These are phyloP conservation scores for Promerops cafer DNA, from an alignment of 2,113 vertebrate genomes.

Conservation along the genomic window DNA sequence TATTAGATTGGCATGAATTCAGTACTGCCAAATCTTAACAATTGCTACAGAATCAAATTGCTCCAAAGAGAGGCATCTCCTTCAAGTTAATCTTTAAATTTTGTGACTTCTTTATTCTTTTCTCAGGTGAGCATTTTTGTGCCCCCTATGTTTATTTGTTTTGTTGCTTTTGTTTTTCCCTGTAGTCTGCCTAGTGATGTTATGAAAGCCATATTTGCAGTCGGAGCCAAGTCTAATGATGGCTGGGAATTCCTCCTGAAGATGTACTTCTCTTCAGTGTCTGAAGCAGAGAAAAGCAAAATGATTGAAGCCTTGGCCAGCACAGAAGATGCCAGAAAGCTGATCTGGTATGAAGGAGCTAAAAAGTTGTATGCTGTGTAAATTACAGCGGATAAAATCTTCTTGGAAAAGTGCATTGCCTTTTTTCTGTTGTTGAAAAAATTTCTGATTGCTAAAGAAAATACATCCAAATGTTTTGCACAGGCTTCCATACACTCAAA, in stretches of 20 bases:
- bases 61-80: not conserved
- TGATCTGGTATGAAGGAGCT: slow-evolving; percentile 76
- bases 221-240: slow-evolving; percentile 77
- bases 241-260: slow-evolving; percentile 77
- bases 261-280: slow-evolving; percentile 62
- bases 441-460: not conserved
- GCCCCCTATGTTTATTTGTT: not conserved
- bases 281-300: slow-evolving; percentile 85
- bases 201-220: slow-evolving; percentile 80
- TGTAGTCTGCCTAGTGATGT: slow-evolving; percentile 85
- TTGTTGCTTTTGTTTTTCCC: not conserved
- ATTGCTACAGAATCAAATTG: not conserved
- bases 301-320: slow-evolving; percentile 85
- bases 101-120: not conserved
- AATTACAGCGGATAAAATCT: not conserved
- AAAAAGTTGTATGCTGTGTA: not conserved
- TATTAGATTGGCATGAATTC: not conserved
- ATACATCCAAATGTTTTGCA: not conserved
- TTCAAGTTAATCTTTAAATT: not conserved
- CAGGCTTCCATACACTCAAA: not conserved
- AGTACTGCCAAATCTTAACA: not conserved
- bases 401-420: not conserved
- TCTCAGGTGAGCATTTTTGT: not conserved
- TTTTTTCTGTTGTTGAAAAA: not conserved
- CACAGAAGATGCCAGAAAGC: slow-evolving; percentile 73